Evolutionary conservation across 1,140 invertebrate genomes (phyloP), one percentile per base, ranked within the genome.

Genomic region (Rhynchophorus ferrugineus): DNA sequence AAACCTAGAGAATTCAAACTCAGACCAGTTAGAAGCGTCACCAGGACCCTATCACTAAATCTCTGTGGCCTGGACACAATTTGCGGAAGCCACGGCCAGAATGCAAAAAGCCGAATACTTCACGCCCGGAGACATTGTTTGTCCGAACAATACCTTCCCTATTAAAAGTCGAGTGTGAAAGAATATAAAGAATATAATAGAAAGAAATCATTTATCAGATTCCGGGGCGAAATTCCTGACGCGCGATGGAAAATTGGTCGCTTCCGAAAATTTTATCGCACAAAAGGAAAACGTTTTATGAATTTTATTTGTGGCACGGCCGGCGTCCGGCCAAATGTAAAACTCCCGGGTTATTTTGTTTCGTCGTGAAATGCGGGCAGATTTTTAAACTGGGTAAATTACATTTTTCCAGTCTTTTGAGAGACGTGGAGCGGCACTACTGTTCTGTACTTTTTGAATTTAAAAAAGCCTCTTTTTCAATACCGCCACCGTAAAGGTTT

Each of bases 101-200:
- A 24, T 8, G 21, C 41, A 43, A 43, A 43, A 48, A 37, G 48
- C 24, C 48, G 35, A n/a, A 17, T 19, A 17, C 16, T 29, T 13
- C 24, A 49, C 43, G 38, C 38, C 24, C 24, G 11, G 24, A n/a
- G 24, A 29, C 24, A 29, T 29, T 49, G 39, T 36, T 35, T 29
- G 39, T 37, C 19, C 8, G 24, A 42, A 42, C 38, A 36, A 20
- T 36, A 42, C 38, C 24, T 9, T 17, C 16, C 3, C 48, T 43
- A 43, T 49, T 49, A 49, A 49, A 49, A 49, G 36, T 49, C 39
- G 39, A 43, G 18, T 51, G 42, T 29, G 42, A 51, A 51, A 43
- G 49, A 51, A 51, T 44, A 51, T 44, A 51, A 51, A 43, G 49
- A 51, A 51, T 44, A 51, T 44, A 51, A 48, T 39, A 48, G 46